Evolutionary conservation across 2,113 vertebrate genomes (phyloP).

Genomic region (Castor canadensis): DNA sequence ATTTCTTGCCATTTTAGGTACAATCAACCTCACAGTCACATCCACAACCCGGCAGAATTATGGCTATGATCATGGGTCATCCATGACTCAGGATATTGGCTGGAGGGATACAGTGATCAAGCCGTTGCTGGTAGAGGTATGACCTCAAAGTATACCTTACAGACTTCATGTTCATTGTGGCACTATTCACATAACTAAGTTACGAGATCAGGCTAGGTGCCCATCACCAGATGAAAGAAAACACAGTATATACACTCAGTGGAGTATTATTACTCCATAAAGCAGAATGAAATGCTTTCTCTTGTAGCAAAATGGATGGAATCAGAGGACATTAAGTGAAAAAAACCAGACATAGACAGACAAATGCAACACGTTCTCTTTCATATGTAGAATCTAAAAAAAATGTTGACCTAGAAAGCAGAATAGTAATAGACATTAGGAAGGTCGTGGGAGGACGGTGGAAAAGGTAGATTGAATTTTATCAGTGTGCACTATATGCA

Average conservation of each 20-base stretch:
- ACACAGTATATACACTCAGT: not conserved
- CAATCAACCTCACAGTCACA: slow-evolving; percentile 72
- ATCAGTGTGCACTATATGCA: too few relatives aligned
- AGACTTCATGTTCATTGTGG: not conserved
- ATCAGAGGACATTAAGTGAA: not conserved
- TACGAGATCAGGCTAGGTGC: not conserved
- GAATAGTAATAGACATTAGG: not conserved
- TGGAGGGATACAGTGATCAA: slow-evolving; percentile 79
- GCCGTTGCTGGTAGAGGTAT: slow-evolving; percentile 79
- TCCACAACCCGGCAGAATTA: slow-evolving; percentile 62
- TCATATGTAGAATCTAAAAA: not conserved
- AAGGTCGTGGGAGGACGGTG: not conserved
- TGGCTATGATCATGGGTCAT: slow-evolving; percentile 45
- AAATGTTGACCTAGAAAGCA: not conserved
- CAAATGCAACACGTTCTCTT: not conserved
- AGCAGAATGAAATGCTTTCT: not conserved
- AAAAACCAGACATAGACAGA: not conserved
- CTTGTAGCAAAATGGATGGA: not conserved
- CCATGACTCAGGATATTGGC: not conserved
- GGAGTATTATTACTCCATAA: not conserved
- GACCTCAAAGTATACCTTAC: not conserved
- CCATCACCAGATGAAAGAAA: not conserved
- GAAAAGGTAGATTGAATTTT: not conserved
- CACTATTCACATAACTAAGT: not conserved
- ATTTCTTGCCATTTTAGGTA: slow-evolving; percentile 70